Conservation (phyloP, 2,113 vertebrate genomes). For the Leucosticte australis region DNA sequence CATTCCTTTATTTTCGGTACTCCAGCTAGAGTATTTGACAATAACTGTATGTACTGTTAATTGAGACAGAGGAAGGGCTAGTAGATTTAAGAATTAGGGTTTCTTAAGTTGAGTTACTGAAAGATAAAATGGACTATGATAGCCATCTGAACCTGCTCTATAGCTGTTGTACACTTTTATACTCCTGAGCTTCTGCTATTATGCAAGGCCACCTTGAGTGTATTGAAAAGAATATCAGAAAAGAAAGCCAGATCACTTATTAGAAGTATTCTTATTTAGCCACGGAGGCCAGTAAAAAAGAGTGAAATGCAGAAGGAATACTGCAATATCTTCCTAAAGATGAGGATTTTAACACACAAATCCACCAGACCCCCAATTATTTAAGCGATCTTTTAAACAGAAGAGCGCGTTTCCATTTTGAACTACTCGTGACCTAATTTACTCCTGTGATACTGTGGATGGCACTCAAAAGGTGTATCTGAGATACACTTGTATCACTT, state of each 20-base stretch:
- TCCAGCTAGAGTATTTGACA: not conserved
- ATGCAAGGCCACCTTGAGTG: not conserved
- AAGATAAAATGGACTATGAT: not conserved
- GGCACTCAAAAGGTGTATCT: not conserved
- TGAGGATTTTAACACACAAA: not conserved
- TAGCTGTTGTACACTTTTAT: not conserved
- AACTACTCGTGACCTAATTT: not conserved
- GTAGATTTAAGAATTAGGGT: not conserved
- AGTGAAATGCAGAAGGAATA: not conserved
- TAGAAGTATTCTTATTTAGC: not conserved
- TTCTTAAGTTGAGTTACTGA: not conserved
- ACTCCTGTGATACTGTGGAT: not conserved
- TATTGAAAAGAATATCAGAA: not conserved
- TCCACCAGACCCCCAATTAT: not conserved
- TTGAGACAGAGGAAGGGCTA: not conserved
- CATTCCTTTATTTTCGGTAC: not conserved
- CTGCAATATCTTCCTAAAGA: not conserved
- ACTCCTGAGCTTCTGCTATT: not conserved
- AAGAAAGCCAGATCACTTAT: not conserved
- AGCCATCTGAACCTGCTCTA: not conserved
- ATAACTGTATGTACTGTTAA: not conserved
- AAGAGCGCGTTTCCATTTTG: not conserved
- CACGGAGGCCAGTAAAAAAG: not conserved
- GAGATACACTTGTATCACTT: not conserved
- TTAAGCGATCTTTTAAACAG: not conserved